phyloP scores from a whole-genome alignment of 2,797 vertebrate species.

The Melanotaenia parkinsoni region DNA sequence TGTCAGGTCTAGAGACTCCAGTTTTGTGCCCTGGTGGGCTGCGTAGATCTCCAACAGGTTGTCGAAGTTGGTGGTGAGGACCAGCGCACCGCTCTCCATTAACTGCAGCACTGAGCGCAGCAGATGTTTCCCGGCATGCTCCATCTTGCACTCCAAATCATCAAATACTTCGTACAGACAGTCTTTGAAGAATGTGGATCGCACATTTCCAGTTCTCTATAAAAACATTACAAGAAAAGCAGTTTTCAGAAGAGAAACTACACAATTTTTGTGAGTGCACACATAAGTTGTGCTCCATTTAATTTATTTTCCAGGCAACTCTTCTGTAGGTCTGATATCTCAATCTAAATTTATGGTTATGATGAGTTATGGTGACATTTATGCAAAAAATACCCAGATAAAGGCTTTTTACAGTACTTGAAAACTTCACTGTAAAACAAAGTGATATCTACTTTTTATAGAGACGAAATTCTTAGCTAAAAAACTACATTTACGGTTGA shows the following conservation, averaged over 20 bases:
- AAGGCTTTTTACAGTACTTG: neutral
- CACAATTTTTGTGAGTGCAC: neutral
- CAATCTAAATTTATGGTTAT: neutral
- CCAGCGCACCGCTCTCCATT: constrained; percentile 94
- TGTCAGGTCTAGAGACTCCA: constrained; percentile 95
- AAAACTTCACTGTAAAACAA: neutral
- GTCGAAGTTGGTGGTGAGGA: constrained; percentile 97
- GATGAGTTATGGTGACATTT: neutral
- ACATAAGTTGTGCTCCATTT: neutral
- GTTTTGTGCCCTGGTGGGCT: constrained; percentile 91
- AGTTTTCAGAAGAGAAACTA: too few species aligned
- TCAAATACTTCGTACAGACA: constrained; percentile 97
- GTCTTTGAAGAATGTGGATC: constrained; percentile 97
- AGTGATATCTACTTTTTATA: neutral
- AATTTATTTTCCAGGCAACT: neutral
- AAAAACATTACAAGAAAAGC: neutral
- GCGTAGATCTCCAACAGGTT: constrained; percentile 95
- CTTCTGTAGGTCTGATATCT: neutral
- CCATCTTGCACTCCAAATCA: constrained; percentile 95
- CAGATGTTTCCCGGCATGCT: constrained; percentile 93
- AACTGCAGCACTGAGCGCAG: constrained; percentile 92
- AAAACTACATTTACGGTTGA: neutral
- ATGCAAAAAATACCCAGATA: too few species aligned
- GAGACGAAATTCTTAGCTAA: neutral
- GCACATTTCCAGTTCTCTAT: constrained; percentile 94